phyloP scores from a whole-genome alignment of 2,113 vertebrate species.

The Pantherophis guttatus region DNA sequence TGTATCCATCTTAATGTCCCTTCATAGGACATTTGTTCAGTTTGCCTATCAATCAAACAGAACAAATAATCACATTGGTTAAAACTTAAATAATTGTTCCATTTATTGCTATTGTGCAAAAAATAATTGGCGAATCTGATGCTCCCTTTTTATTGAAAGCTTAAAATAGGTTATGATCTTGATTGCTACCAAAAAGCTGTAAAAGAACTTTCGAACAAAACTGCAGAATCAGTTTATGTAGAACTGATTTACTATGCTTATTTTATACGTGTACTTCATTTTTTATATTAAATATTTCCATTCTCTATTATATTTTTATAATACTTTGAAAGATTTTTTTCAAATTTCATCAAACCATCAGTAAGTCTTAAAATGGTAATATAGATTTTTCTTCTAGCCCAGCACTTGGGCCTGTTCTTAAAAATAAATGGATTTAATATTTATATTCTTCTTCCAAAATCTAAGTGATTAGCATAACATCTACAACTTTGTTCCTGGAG shows the following conservation, averaged over 20 bases:
- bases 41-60: not conserved
- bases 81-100: not conserved
- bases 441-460: slow-evolving; percentile 2
- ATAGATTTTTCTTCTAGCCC: not conserved
- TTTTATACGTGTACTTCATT: slow-evolving; percentile 22
- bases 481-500: slow-evolving; percentile 36
- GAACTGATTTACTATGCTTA: slow-evolving; percentile 23
- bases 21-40: not conserved
- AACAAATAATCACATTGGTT: not conserved
- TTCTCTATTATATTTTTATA: slow-evolving; percentile 10
- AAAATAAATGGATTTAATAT: slow-evolving; percentile 20
- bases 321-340: slow-evolving; percentile 26
- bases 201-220: slow-evolving; percentile 34
- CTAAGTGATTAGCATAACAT: not conserved
- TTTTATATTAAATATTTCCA: slow-evolving; percentile 38
- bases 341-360: slow-evolving; percentile 36
- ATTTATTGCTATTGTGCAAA: slow-evolving; percentile 30
- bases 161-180: slow-evolving; percentile 25
- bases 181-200: slow-evolving; percentile 50
- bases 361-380: slow-evolving; percentile 27
- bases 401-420: slow-evolving; percentile 16
- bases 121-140: slow-evolving; percentile 41
- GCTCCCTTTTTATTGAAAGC: slow-evolving; percentile 18
- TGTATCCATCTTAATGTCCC: not conserved
- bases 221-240: slow-evolving; percentile 28